These are phyloP conservation scores for Drepana arcuata DNA, from an alignment of 1,140 invertebrate genomes.

Conservation along the genomic window DNA sequence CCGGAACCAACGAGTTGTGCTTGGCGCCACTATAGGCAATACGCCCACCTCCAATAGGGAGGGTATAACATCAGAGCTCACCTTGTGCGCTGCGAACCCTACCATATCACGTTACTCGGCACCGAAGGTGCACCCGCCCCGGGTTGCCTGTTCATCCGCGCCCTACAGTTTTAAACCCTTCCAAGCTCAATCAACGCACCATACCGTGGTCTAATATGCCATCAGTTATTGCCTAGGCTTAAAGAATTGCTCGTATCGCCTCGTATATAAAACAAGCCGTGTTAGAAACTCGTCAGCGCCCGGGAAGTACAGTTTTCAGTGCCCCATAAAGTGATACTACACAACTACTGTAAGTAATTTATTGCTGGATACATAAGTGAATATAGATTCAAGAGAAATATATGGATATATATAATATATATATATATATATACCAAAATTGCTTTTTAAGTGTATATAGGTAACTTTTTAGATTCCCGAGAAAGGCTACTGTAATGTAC, in stretches of 20 bases:
- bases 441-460: constrained; percentile 68
- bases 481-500: constrained; percentile 71
- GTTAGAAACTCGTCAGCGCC: no score
- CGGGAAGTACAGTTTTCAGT: constrained; percentile 16
- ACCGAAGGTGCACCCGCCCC: constrained; percentile 20
- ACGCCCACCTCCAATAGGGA: constrained; percentile 71
- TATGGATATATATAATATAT: no score
- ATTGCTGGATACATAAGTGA: constrained; percentile 71
- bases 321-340: constrained; percentile 59
- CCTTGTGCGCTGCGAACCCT: constrained; percentile 70
- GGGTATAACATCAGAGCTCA: constrained; percentile 69
- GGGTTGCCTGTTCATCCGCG: neutral
- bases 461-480: constrained; percentile 69
- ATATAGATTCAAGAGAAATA: constrained; percentile 70
- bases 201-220: no score
- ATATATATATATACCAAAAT: constrained; percentile 69
- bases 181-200: no score
- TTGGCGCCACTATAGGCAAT: constrained; percentile 69
- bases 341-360: constrained; percentile 66
- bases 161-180: no score
- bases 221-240: no score
- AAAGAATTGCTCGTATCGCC: no score
- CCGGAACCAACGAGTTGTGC: constrained; percentile 58
- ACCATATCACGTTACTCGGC: constrained; percentile 47
- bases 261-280: no score